phyloP scores from a whole-genome alignment of 2,888 invertebrate species.

The Sinotaia quadrata region DNA sequence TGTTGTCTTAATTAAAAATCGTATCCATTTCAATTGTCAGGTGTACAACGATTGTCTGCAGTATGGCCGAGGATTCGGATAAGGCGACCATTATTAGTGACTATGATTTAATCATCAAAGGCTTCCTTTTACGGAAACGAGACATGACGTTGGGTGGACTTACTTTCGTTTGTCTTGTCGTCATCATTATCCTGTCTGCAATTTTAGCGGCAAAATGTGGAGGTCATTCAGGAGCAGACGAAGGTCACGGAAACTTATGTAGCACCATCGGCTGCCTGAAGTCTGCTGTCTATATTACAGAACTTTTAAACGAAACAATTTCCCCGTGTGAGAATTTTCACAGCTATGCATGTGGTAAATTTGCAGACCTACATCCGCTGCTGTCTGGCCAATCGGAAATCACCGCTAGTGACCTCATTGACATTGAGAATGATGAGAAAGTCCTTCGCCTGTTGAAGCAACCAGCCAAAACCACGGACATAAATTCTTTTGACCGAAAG shows the following conservation, averaged over 20 bases:
- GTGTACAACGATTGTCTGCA: constrained; percentile 43
- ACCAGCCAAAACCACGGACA: constrained; percentile 26
- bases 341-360: constrained; percentile 73
- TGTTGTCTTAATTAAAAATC: no score
- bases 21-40: neutral
- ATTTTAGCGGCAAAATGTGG: constrained; percentile 37
- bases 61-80: constrained; percentile 52
- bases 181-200: constrained; percentile 52
- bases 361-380: constrained; percentile 68
- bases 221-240: constrained; percentile 8
- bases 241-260: constrained; percentile 33
- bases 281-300: constrained; percentile 48
- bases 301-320: constrained; percentile 51
- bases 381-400: constrained; percentile 41
- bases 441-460: constrained; percentile 44
- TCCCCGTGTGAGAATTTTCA: constrained; percentile 74
- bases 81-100: constrained; percentile 49
- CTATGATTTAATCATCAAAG: constrained; percentile 36
- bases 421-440: constrained; percentile 52
- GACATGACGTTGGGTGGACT: constrained; percentile 50
- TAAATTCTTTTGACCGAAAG: constrained; percentile 73
- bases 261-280: constrained; percentile 50
- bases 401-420: constrained; percentile 48
- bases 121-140: constrained; percentile 46
- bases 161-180: constrained; percentile 44